phyloP scores from a whole-genome alignment of 2,888 invertebrate genomes.

The Psylliodes chrysocephalus region DNA sequence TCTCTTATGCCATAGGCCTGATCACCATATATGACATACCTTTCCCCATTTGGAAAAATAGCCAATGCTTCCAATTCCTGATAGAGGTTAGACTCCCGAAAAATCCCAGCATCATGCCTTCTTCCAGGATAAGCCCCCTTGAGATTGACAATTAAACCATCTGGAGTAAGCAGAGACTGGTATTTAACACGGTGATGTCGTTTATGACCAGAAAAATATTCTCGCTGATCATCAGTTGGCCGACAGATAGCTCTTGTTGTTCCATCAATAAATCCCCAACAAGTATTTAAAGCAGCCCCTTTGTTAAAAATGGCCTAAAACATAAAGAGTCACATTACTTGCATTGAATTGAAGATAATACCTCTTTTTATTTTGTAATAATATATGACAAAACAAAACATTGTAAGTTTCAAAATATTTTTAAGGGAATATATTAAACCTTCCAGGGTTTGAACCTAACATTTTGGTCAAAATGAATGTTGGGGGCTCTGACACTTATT shows the following conservation, averaged over 20 bases:
- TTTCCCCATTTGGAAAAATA: constrained; percentile 27
- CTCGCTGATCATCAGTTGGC: constrained; percentile 35
- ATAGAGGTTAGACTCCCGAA: constrained; percentile 35
- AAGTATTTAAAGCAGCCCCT: constrained; percentile 9
- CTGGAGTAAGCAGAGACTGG: constrained; percentile 41
- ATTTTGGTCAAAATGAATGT: too few relatives aligned
- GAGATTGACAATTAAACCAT: constrained; percentile 44
- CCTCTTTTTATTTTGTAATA: too few relatives aligned
- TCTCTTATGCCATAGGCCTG: constrained; percentile 36
- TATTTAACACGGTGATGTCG: constrained; percentile 38
- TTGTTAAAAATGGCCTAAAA: too few relatives aligned
- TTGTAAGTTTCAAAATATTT: too few relatives aligned
- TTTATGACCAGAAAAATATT: constrained; percentile 26
- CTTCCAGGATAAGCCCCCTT: too few relatives aligned
- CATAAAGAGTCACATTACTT: too few relatives aligned
- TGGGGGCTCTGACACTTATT: background rate
- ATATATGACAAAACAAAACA: too few relatives aligned
- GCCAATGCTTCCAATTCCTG: constrained; percentile 34
- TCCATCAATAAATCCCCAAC: constrained; percentile 22
- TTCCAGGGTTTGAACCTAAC: background rate
- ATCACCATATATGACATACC: constrained; percentile 38
- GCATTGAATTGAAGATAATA: too few relatives aligned
- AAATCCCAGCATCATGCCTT: constrained; percentile 44
- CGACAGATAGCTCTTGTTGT: constrained; percentile 38
- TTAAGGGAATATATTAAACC: background rate